phyloP scores from a whole-genome alignment of 2,797 vertebrate species.

The Esox masquinongy region DNA sequence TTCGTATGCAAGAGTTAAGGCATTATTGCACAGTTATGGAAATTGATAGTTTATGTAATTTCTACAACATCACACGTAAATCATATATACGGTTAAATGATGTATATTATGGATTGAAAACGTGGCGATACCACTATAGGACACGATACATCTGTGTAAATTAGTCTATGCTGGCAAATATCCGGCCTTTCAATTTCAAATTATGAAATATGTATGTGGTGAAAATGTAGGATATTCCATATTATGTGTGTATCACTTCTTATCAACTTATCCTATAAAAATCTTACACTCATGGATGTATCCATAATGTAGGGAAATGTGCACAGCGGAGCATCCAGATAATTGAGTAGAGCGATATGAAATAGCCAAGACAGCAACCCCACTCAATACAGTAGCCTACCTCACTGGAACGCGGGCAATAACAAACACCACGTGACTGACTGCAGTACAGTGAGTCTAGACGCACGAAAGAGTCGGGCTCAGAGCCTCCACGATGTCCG shows the following conservation, averaged over 20 bases:
- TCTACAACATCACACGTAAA: conserved; percentile 18
- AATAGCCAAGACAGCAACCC: too few species aligned
- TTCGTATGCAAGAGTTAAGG: conserved; percentile 24
- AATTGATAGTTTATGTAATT: not conserved
- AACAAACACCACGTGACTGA: conserved; percentile 78
- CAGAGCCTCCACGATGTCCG: conserved; percentile 40
- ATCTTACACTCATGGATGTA: not conserved
- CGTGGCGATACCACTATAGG: not conserved
- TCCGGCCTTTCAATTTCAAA: not conserved
- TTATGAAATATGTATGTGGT: not conserved
- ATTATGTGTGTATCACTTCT: not conserved
- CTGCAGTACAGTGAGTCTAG: conserved; percentile 62
- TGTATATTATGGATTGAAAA: not conserved
- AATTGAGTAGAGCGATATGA: not conserved
- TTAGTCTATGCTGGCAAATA: not conserved
- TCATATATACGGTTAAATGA: not conserved
- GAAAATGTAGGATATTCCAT: not conserved
- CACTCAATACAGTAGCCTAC: conserved; percentile 31
- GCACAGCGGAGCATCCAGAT: not conserved
- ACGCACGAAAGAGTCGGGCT: conserved; percentile 45
- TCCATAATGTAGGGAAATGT: not conserved
- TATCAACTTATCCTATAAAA: not conserved
- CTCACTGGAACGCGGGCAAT: conserved; percentile 55
- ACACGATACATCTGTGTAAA: not conserved
- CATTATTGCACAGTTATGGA: conserved; percentile 53